A percentile compares a stretch with the other conserved stretches of the same genome.
These are phyloP conservation scores for Meloidogyne exigua DNA, from an alignment of 1,140 invertebrate species.

Conservation along the genomic window DNA sequence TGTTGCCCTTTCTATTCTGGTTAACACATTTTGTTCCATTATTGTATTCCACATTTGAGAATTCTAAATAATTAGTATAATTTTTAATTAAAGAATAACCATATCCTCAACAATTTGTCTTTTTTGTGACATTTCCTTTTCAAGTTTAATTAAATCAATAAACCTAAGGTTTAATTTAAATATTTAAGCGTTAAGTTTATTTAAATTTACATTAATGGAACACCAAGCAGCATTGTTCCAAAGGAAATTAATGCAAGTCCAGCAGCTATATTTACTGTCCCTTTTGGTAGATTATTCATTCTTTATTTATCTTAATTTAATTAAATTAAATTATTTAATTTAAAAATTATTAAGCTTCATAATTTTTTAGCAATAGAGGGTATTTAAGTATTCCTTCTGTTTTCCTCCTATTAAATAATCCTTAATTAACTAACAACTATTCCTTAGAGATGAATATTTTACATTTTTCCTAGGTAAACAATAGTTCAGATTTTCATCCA, in stretches of 20 bases:
- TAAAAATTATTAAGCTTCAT: too few relatives aligned
- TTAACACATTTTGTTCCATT: slow-evolving; percentile 27
- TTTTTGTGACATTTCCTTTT: slow-evolving; percentile 27
- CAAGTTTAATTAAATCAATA: slow-evolving; percentile 31
- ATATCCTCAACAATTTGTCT: slow-evolving; percentile 31
- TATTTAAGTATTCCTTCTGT: too few relatives aligned
- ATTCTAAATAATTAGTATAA: background rate
- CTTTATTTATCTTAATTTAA: too few relatives aligned
- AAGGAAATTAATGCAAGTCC: slow-evolving; percentile 23
- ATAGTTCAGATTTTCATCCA: too few relatives aligned
- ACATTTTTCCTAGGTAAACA: too few relatives aligned
- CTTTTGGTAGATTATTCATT: slow-evolving; percentile 10
- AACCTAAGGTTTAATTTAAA: background rate
- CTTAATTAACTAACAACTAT: too few relatives aligned
- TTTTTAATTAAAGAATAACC: background rate
- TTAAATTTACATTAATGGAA: slow-evolving; percentile 23
- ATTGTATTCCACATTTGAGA: slow-evolving; percentile 40
- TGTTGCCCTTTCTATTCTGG: background rate
- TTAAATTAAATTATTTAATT: too few relatives aligned
- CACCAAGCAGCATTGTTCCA: slow-evolving; percentile 26
- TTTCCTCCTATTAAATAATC: too few relatives aligned
- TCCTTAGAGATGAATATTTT: too few relatives aligned
- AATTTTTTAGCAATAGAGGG: too few relatives aligned
- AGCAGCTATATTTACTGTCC: background rate
- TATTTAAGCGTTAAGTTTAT: too few relatives aligned